Conservation (phyloP, 1,140 invertebrate genomes). For the Pristionchus pacificus region DNA sequence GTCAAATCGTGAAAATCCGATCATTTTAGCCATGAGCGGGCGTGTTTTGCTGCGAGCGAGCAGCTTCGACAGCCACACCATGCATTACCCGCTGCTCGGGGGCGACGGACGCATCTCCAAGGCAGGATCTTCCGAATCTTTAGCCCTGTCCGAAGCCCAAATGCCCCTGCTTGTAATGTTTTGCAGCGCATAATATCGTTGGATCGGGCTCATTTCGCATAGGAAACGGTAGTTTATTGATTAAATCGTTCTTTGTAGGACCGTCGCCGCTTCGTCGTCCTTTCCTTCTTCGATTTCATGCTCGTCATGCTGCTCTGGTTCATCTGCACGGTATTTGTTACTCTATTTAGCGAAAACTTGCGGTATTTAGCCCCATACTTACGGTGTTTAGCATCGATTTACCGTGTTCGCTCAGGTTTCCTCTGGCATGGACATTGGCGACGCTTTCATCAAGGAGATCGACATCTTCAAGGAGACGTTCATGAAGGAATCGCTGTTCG, state of each 20-base stretch:
- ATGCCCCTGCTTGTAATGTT: no score
- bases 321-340: conserved; percentile 27
- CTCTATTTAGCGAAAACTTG: no score
- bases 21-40: background rate
- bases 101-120: background rate
- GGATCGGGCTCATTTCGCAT: no score
- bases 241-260: conserved; percentile 16
- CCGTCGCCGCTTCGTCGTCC: conserved; percentile 28
- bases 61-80: background rate
- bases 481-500: conserved; percentile 21
- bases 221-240: background rate
- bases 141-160: no score
- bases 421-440: conserved; percentile 3
- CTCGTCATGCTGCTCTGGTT: conserved; percentile 26
- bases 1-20: no score
- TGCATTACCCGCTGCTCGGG: background rate
- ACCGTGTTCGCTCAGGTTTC: conserved; percentile 8
- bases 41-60: background rate
- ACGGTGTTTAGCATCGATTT: no score
- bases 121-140: no score
- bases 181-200: no score
- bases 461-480: conserved; percentile 26
- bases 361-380: no score
- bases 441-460: conserved; percentile 29
- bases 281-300: conserved; percentile 31